Conservation (phyloP, 2,888 invertebrate species). For the Aricia artaxerxes region DNA sequence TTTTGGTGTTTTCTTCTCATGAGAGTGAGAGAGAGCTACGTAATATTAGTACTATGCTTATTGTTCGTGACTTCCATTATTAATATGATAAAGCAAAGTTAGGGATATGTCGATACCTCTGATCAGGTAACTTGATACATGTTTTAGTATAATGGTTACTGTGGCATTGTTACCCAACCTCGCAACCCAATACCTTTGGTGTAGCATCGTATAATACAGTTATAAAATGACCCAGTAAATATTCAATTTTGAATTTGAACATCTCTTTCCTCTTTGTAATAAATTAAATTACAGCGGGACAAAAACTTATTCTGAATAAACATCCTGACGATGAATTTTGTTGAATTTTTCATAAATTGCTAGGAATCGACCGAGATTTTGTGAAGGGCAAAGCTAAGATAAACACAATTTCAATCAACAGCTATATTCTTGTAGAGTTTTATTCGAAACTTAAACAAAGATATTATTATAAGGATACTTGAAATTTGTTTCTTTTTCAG, state of each 20-base stretch:
- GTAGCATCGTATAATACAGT: neutral
- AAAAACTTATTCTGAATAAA: neutral
- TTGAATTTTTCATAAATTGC: neutral
- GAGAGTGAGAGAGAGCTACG: neutral
- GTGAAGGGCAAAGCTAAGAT: neutral
- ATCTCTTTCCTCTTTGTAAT: neutral
- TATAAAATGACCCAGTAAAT: neutral
- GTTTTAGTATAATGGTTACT: conserved; percentile 10
- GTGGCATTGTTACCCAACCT: conserved; percentile 16
- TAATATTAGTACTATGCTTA: neutral
- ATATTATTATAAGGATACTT: neutral
- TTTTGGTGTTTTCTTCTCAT: neutral
- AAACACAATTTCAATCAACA: conserved; percentile 19
- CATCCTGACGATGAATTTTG: neutral
- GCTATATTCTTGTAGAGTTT: conserved; percentile 6
- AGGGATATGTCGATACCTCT: neutral
- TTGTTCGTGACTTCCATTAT: neutral
- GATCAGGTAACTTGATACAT: neutral
- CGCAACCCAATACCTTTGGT: conserved; percentile 7
- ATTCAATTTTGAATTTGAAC: neutral
- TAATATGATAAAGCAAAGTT: neutral
- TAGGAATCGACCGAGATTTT: neutral
- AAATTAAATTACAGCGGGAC: neutral
- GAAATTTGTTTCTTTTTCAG: neutral
- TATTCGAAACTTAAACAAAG: neutral